A percentile compares a stretch with the other conserved stretches of the same genome.
Evolutionary conservation across 2,113 vertebrate genomes (phyloP).

Genomic region (Urocolius indicus): DNA sequence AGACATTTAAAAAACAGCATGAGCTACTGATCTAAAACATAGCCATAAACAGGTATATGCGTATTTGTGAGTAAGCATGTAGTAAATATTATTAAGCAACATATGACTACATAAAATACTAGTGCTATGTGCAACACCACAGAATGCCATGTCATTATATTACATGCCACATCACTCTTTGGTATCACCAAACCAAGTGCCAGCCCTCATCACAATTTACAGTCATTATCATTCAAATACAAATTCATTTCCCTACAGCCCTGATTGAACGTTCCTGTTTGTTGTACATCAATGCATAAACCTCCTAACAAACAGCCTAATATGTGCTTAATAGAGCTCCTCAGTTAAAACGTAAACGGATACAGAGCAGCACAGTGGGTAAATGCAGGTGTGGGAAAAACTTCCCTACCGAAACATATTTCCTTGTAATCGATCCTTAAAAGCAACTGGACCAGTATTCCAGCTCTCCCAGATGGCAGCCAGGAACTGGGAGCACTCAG

Average conservation of each 20-base stretch:
- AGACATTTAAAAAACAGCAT: not conserved
- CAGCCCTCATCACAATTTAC: not conserved
- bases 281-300: not conserved
- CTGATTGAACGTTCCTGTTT: not conserved
- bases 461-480: not conserved
- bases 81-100: not conserved
- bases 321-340: not conserved
- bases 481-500: not conserved
- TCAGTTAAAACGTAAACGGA: not conserved
- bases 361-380: not conserved
- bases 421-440: rapidly evolving
- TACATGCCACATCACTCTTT: not conserved
- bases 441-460: not conserved
- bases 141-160: not conserved
- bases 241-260: not conserved
- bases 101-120: not conserved
- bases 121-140: not conserved
- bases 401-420: not conserved
- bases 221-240: not conserved
- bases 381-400: not conserved
- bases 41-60: not conserved
- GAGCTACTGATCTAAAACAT: not conserved
- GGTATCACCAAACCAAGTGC: not conserved
- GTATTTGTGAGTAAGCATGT: not conserved
- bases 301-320: not conserved